Evolutionary conservation across 2,888 invertebrate genomes (phyloP).

Genomic region (Plagodis pulveraria): DNA sequence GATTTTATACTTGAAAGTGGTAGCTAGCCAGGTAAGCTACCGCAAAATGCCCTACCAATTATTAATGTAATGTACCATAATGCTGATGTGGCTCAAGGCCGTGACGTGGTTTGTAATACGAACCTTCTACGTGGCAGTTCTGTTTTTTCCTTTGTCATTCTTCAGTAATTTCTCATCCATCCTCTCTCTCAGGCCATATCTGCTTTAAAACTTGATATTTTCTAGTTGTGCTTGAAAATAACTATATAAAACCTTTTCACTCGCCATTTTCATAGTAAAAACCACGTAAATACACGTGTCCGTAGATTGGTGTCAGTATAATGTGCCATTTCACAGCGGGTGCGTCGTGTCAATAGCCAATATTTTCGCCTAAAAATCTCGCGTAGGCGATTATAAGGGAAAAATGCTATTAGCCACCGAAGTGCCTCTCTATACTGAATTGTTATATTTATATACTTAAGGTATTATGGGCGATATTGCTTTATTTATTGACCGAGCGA

Average conservation of each 20-base stretch:
- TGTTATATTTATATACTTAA: constrained; percentile 23
- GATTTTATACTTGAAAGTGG: not conserved
- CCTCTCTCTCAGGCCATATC: too few relatives aligned
- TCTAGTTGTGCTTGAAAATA: too few relatives aligned
- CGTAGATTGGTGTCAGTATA: constrained; percentile 25
- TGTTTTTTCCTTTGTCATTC: too few relatives aligned
- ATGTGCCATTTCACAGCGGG: constrained; percentile 56
- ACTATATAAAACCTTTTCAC: too few relatives aligned
- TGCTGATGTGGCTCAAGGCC: too few relatives aligned
- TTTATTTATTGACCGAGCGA: constrained; percentile 7
- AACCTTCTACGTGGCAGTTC: too few relatives aligned
- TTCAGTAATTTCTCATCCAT: too few relatives aligned
- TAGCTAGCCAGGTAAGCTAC: too few relatives aligned
- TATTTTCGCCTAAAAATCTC: constrained; percentile 33
- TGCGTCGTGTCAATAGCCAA: constrained; percentile 43
- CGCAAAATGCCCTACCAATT: too few relatives aligned
- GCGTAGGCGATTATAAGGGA: constrained; percentile 35
- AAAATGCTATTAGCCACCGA: constrained; percentile 24
- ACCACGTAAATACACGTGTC: constrained; percentile 6
- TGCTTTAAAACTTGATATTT: too few relatives aligned
- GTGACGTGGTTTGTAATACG: too few relatives aligned
- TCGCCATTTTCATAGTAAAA: not conserved
- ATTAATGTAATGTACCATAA: too few relatives aligned
- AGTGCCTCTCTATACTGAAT: constrained; percentile 25
- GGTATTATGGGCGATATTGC: constrained; percentile 7